Percentiles rank a stretch among this genome's conserved stretches.
Evolutionary conservation across 1,140 invertebrate species (phyloP).

Genomic region (Doryteuthis pealeii): DNA sequence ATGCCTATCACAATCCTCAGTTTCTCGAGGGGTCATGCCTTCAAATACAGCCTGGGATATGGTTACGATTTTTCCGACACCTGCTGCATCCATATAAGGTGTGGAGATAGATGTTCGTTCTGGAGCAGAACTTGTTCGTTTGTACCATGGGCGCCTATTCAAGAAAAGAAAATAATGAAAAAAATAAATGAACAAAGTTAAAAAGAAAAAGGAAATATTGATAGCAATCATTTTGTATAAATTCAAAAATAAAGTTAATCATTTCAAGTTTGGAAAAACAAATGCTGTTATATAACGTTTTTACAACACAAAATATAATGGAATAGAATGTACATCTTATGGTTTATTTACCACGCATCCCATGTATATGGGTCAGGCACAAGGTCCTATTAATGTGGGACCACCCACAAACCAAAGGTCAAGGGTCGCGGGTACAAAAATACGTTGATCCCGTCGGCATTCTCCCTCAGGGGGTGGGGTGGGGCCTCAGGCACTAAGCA

Average conservation of each 20-base stretch:
- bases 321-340: no score
- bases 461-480: no score
- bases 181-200: not conserved
- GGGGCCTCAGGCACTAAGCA: no score
- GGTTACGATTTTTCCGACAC: constrained; percentile 61
- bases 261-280: no score
- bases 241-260: not conserved
- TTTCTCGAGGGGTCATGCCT: constrained; percentile 56
- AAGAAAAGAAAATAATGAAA: not conserved
- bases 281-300: no score
- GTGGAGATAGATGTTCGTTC: constrained; percentile 61
- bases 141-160: constrained; percentile 59
- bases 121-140: constrained; percentile 54
- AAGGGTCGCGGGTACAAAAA: no score
- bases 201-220: not conserved
- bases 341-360: no score
- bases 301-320: no score
- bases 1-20: constrained; percentile 50
- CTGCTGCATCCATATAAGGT: constrained; percentile 62
- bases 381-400: no score
- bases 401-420: no score
- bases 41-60: constrained; percentile 63
- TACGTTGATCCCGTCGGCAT: no score
- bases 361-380: no score
- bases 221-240: not conserved